These are phyloP conservation scores for Lasioglossum morio DNA, from an alignment of 2,888 invertebrate species.

Conservation along the genomic window DNA sequence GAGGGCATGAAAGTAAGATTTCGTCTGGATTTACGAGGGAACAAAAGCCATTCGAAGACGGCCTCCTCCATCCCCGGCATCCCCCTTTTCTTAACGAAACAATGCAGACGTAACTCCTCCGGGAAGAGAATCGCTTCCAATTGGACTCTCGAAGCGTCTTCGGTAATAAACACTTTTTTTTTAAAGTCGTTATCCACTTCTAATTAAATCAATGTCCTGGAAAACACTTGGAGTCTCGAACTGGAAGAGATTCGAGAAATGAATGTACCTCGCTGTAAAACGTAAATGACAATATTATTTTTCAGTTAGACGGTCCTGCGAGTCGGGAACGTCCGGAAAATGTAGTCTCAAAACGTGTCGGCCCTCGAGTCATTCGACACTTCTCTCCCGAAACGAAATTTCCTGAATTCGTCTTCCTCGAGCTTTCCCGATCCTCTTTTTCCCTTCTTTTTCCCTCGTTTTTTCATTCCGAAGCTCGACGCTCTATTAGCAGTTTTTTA, in stretches of 20 bases:
- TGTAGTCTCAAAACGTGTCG: conserved; percentile 27
- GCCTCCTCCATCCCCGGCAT: conserved; percentile 14
- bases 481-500: conserved; percentile 84
- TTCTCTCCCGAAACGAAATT: conserved; percentile 33
- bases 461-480: conserved; percentile 61
- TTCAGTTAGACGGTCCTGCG: conserved; percentile 12
- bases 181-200: background rate
- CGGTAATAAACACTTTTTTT: conserved; percentile 3
- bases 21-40: conserved; percentile 38
- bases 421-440: conserved; percentile 17
- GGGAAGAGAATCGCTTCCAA: conserved; percentile 12
- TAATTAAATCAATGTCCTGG: background rate
- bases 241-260: background rate
- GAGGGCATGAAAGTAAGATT: conserved; percentile 57
- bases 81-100: conserved; percentile 31
- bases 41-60: conserved; percentile 37
- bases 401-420: conserved; percentile 45
- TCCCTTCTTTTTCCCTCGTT: conserved; percentile 43
- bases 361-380: conserved; percentile 15
- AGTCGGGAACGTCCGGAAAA: conserved; percentile 28
- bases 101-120: conserved; percentile 25
- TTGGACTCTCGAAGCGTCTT: background rate
- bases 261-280: background rate
- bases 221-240: background rate
- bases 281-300: conserved; percentile 17